A percentile compares a stretch with the other conserved stretches of the same genome.
Conservation (phyloP, 2,113 vertebrate species). For the Corydoras maculifer region DNA sequence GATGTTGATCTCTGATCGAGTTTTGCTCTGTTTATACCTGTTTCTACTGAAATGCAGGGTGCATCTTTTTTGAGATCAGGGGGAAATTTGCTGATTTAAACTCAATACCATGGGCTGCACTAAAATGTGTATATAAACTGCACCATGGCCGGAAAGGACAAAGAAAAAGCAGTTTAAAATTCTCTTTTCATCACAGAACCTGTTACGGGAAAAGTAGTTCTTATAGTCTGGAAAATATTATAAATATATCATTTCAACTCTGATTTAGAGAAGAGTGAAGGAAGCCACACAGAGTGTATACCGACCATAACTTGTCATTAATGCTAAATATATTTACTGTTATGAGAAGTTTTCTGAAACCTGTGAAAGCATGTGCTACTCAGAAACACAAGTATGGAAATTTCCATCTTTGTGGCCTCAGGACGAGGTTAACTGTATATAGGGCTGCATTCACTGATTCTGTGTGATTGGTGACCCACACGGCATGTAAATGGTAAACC, state of each 20-base stretch:
- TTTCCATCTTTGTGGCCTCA: background rate
- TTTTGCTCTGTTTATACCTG: too few relatives aligned
- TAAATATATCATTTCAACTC: background rate
- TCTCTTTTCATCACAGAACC: background rate
- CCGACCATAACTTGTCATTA: background rate
- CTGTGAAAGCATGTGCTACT: background rate
- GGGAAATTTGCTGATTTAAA: too few relatives aligned
- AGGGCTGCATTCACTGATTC: background rate
- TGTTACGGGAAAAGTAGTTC: background rate
- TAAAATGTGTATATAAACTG: too few relatives aligned
- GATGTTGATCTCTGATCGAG: too few relatives aligned
- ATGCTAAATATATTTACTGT: background rate
- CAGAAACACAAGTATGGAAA: constrained; percentile 1
- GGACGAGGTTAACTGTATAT: background rate
- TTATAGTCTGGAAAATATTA: background rate
- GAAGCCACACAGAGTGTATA: background rate
- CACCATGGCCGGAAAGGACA: background rate
- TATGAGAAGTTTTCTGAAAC: too few relatives aligned
- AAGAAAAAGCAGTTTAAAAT: background rate
- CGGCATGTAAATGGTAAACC: background rate
- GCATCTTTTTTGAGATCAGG: too few relatives aligned
- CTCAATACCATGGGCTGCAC: too few relatives aligned
- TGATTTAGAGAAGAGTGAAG: background rate
- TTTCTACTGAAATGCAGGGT: too few relatives aligned
- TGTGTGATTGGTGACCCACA: background rate